Evolutionary conservation across 2,113 vertebrate genomes (phyloP).

Genomic region (Scolopax mira): DNA sequence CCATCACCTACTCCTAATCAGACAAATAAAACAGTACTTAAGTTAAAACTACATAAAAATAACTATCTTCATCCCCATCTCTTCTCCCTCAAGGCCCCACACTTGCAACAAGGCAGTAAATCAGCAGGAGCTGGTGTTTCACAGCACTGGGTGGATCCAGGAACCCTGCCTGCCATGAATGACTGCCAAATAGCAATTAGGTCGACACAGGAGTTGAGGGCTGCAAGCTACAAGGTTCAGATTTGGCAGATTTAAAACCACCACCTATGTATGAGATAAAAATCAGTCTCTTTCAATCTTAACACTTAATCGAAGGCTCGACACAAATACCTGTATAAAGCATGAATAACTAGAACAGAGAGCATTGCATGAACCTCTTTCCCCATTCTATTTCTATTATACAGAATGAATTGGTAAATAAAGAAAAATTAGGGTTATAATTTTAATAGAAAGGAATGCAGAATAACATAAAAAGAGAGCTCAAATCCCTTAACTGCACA

Average conservation of each 20-base stretch:
- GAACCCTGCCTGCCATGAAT: not conserved
- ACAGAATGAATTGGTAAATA: not conserved
- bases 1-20: not conserved
- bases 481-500: not conserved
- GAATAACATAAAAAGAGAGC: not conserved
- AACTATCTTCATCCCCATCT: not conserved
- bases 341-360: not conserved
- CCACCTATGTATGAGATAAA: not conserved
- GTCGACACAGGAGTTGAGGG: not conserved
- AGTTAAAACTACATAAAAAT: not conserved
- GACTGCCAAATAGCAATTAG: not conserved
- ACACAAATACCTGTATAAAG: not conserved
- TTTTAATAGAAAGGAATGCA: not conserved
- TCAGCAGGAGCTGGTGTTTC: not conserved
- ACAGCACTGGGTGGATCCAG: not conserved
- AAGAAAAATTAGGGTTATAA: not conserved
- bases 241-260: not conserved
- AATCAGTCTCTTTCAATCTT: not conserved
- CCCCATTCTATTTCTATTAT: not conserved
- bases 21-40: not conserved
- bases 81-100: not conserved
- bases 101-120: not conserved
- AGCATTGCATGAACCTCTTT: not conserved
- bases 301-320: not conserved
- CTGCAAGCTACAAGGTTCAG: not conserved